Percentiles rank a stretch among this genome's conserved stretches.
These are phyloP conservation scores for Brachystomella parvula DNA, from an alignment of 1,140 invertebrate genomes.

Conservation along the genomic window DNA sequence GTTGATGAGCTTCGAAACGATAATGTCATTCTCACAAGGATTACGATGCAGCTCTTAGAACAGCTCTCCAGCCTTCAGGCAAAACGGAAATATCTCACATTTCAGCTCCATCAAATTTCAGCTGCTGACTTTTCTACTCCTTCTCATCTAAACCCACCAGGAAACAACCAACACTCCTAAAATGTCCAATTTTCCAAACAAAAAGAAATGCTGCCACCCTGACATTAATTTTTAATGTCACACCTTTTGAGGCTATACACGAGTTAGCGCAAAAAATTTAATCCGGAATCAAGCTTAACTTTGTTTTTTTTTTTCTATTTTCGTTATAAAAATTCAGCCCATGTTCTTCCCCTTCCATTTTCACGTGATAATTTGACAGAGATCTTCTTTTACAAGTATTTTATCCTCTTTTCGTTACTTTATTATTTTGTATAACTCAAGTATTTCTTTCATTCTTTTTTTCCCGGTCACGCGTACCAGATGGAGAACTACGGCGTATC, in stretches of 20 bases:
- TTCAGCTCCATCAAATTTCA: conserved; percentile 22
- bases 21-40: conserved; percentile 29
- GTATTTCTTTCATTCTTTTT: not conserved
- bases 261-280: not conserved
- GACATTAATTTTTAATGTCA: not conserved
- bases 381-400: conserved; percentile 4
- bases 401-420: not conserved
- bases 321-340: not conserved
- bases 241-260: not conserved
- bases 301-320: not conserved
- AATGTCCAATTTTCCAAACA: not conserved
- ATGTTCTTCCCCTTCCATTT: not conserved
- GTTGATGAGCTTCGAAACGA: conserved; percentile 35
- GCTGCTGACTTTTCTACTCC: not conserved
- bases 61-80: conserved; percentile 32
- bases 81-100: conserved; percentile 14
- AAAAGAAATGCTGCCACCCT: not conserved
- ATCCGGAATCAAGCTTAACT: not conserved
- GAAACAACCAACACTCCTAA: not conserved
- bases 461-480: not conserved
- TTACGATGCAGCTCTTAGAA: conserved; percentile 34
- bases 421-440: not conserved
- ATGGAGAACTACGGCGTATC: too few species aligned
- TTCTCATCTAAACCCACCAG: not conserved
- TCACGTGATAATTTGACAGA: not conserved